Evolutionary conservation across 2,113 vertebrate species (phyloP), one percentile per base, ranked within the genome.

Genomic region (Mola mola): DNA sequence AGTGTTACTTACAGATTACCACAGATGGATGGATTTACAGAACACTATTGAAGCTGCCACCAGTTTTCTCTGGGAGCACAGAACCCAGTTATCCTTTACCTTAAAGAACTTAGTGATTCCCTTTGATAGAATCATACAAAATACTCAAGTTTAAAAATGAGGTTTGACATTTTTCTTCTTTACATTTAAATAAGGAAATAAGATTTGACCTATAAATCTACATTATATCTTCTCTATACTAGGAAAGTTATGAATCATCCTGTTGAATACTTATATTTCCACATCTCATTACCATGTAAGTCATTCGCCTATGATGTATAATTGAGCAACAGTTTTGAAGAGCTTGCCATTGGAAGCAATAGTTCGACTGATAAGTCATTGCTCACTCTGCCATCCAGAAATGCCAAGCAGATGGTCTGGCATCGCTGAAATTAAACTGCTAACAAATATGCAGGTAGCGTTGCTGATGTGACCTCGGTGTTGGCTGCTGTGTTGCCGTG

Each of bases 351-450:
- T 61, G 58, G 64, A 77, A 73, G 68, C 65, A 61, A 56, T 71
- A 46, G 29, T 72, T 81, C 77, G 71, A 78, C 71, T 65, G 69
- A 88, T 85, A 83, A 85, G 85, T 90, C 69, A 66, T 77, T 67
- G 56, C 67, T 86, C 69, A 53, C 37, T 68, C 47, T 19, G 33
- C 63, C 64, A 40, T 72, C 66, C 66, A 69, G 83, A 89, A 86
- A 86, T 88, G 72, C 77, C 25, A 68, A 86, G 80, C 87, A 91
- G 88, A 92, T 90, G 90, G 79, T 72, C 75, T 79, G 87, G 75
- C 71, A 75, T 31, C 24, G 48, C 62, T 70, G 26, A 85, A 86
- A 86, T 84, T 68, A 89, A 79, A 86, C 75, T n/a, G 61, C 73
- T 52, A 47, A 78, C 71, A 84, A 84, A 85, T 73, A 74, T 86